phyloP scores from a whole-genome alignment of 2,797 vertebrate species.

The Alcedo quadribrachys region DNA sequence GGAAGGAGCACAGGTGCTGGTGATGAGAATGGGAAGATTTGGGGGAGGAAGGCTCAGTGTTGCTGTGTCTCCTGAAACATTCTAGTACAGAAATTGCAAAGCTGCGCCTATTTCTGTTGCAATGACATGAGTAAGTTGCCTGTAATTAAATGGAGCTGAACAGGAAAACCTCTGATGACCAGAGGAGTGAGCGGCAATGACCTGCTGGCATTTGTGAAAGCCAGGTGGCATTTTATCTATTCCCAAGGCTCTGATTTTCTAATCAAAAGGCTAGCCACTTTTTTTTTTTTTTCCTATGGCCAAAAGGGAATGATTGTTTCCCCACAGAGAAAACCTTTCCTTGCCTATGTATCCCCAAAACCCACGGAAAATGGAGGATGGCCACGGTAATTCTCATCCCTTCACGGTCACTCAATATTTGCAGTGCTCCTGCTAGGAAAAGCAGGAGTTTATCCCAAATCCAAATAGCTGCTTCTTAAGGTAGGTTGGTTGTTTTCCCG shows the following conservation, averaged over 20 bases:
- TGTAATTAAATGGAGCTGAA: not conserved
- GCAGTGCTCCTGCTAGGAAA: not conserved
- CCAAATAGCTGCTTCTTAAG: not conserved
- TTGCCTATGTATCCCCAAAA: not conserved
- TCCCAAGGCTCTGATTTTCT: constrained; percentile 8
- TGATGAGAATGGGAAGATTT: not conserved
- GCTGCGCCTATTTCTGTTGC: not conserved
- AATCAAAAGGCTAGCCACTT: not conserved
- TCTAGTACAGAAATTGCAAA: not conserved
- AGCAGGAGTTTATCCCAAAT: not conserved
- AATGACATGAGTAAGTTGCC: not conserved
- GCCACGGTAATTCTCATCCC: not conserved
- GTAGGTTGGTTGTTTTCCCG: not conserved
- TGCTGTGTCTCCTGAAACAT: not conserved
- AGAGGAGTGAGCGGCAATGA: not conserved
- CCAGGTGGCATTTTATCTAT: constrained; percentile 22
- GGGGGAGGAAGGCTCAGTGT: not conserved
- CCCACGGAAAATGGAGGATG: not conserved
- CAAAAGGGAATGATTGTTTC: fast-evolving
- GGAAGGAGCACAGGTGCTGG: not conserved
- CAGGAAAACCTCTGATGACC: not conserved
- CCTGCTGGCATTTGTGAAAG: not conserved
- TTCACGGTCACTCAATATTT: fast-evolving
- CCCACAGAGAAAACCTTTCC: not conserved
- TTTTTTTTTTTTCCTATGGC: not conserved